A percentile compares a stretch with the other conserved stretches of the same genome.
Conservation (phyloP, 2,797 vertebrate genomes). For the Acanthurus tractus region DNA sequence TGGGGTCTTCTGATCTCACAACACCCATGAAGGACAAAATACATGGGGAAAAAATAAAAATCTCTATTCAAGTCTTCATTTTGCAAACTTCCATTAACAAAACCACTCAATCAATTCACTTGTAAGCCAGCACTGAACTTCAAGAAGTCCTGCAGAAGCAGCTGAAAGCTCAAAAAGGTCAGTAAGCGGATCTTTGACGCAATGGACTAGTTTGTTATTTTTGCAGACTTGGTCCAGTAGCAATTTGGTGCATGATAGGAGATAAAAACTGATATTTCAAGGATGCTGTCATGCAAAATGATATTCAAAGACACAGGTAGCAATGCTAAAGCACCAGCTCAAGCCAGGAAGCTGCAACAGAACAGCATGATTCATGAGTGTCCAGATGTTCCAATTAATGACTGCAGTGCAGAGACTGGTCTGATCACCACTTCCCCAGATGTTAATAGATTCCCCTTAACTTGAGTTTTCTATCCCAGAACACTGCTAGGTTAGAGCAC, state of each 20-base stretch:
- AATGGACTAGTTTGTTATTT: neutral
- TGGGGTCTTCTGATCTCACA: neutral
- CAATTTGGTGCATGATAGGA: neutral
- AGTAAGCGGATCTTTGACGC: neutral
- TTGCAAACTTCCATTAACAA: neutral
- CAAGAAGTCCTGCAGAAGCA: neutral
- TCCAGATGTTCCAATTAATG: slow-evolving; percentile 15
- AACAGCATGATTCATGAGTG: slow-evolving; percentile 5
- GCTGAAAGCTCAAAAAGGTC: neutral
- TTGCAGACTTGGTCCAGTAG: neutral
- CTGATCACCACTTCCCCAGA: slow-evolving; percentile 1
- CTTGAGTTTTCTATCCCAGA: neutral
- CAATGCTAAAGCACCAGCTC: neutral
- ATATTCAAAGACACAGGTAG: neutral
- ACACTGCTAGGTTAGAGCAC: neutral
- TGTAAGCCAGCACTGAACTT: neutral
- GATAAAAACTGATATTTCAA: neutral
- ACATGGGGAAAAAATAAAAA: neutral
- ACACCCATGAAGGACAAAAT: neutral
- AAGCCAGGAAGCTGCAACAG: neutral
- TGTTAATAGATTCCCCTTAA: neutral
- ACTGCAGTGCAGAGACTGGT: slow-evolving; percentile 2
- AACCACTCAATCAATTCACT: neutral
- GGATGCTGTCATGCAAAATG: neutral
- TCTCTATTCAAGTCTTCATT: neutral